Conservation (phyloP, 2,888 invertebrate genomes). For the Elegia similella region DNA sequence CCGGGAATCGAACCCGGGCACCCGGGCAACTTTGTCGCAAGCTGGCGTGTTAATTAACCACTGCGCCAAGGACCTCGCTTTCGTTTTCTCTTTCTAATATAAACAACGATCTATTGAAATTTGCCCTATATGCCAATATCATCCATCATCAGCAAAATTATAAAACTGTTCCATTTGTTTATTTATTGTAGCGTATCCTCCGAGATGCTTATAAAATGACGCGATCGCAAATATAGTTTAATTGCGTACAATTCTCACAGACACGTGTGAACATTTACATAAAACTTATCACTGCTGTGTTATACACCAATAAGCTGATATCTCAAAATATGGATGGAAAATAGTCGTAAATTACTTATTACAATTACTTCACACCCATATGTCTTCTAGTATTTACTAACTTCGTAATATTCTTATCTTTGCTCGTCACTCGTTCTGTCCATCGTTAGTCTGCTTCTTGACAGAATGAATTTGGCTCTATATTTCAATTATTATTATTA, state of each 20-base stretch:
- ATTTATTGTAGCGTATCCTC: not conserved
- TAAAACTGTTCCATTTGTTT: not conserved
- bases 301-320: slow-evolving; percentile 29
- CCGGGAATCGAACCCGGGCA: too few species aligned
- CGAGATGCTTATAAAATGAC: slow-evolving; percentile 23
- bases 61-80: too few species aligned
- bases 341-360: slow-evolving; percentile 1
- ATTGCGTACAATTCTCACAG: slow-evolving; percentile 30
- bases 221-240: slow-evolving; percentile 33
- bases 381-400: not conserved
- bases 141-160: not conserved
- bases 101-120: too few species aligned
- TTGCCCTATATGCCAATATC: too few species aligned
- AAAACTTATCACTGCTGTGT: slow-evolving; percentile 46
- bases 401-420: too few species aligned
- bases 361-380: not conserved
- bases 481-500: too few species aligned
- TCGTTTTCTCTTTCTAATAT: too few species aligned
- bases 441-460: too few species aligned
- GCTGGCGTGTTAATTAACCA: too few species aligned
- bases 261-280: slow-evolving; percentile 41
- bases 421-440: too few species aligned
- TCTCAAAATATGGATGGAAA: slow-evolving; percentile 9
- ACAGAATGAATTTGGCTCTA: too few species aligned
- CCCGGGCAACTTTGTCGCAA: too few species aligned